phyloP scores from a whole-genome alignment of 1,140 invertebrate genomes.

The Leptonema lineaticorne region DNA sequence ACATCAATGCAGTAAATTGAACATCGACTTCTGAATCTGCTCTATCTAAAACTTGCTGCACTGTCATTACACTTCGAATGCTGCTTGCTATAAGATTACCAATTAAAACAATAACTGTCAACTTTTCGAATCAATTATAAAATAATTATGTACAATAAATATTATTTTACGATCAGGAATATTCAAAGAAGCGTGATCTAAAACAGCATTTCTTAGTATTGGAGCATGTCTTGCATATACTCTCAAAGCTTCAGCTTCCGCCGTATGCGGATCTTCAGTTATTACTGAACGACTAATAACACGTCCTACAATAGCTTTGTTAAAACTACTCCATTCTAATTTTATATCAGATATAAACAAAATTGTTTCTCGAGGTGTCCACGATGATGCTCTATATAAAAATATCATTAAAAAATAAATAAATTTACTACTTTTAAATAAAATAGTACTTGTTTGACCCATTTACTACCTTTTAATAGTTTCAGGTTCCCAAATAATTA shows the following conservation, averaged over 20 bases:
- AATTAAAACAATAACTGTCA: not conserved
- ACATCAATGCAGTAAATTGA: constrained; percentile 54
- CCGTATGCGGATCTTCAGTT: constrained; percentile 57
- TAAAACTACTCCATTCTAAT: constrained; percentile 47
- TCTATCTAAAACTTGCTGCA: constrained; percentile 53
- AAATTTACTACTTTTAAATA: not conserved
- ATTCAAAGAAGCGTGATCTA: constrained; percentile 42
- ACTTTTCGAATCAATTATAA: constrained; percentile 12
- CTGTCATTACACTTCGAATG: constrained; percentile 54
- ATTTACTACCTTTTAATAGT: constrained; percentile 42
- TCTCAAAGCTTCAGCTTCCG: constrained; percentile 53
- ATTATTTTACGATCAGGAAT: constrained; percentile 44
- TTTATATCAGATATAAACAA: constrained; percentile 50
- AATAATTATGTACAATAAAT: too few species aligned
- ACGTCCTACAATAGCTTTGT: constrained; percentile 44
- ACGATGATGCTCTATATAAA: constrained; percentile 40
- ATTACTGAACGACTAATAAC: constrained; percentile 50
- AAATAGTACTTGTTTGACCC: not conserved
- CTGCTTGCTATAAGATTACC: constrained; percentile 44
- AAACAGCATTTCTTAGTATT: constrained; percentile 28
- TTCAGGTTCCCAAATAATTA: constrained; percentile 49
- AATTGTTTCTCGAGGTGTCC: constrained; percentile 48
- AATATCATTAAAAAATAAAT: not conserved
- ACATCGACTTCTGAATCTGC: constrained; percentile 44
- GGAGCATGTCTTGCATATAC: constrained; percentile 50